Evolutionary conservation across 2,797 vertebrate genomes (phyloP), one percentile per base, ranked within the genome.

Genomic region (Chelon auratus): DNA sequence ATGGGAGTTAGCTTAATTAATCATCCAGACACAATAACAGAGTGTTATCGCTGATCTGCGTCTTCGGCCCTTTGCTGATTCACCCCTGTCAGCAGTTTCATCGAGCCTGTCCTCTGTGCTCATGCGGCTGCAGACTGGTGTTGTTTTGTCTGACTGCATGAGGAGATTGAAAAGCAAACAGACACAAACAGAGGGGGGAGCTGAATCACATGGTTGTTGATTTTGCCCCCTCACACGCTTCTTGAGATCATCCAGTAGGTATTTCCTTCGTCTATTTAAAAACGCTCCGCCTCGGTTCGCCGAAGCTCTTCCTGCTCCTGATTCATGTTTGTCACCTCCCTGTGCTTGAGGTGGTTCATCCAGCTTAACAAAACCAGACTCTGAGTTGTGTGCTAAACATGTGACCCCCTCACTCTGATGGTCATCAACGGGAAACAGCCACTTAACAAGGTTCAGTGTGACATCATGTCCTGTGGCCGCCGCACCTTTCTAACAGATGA

Each of bases 221-320:
- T 53, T 72, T 67, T 48, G 15, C 36, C 43, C 51, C 42, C 4
- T 57, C 52, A 12, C 60, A 30, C 12, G 2, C 58, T 62, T 26
- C 24, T 72, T 20, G 33, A 30, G 30, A 75, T 81, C 59, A 78
- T 69, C 77, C 80, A 74, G 39, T 39, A 67, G 71, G 76, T 68
- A 79, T 86, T 89, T 91, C 80, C 84, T 85, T 33, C 20, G 43
- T 87, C 40, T 81, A 14, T 73, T 81, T 66, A 12, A 79, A 69
- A 72, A 68, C 54, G 78, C 85, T 75, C 82, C 39, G 0, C 52
- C 45, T n/a, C 55, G 14, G 37, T 30, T 47, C 2, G 10, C 50
- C 14, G 24, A 24, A 24, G 33, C 54, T 61, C 60, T 67, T 84
- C 75, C 78, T 78, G 66, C 72, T 73, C 52, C 62, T 83, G 84